Evolutionary conservation across 2,888 invertebrate species (phyloP).

Genomic region (Stegophylla sp.): DNA sequence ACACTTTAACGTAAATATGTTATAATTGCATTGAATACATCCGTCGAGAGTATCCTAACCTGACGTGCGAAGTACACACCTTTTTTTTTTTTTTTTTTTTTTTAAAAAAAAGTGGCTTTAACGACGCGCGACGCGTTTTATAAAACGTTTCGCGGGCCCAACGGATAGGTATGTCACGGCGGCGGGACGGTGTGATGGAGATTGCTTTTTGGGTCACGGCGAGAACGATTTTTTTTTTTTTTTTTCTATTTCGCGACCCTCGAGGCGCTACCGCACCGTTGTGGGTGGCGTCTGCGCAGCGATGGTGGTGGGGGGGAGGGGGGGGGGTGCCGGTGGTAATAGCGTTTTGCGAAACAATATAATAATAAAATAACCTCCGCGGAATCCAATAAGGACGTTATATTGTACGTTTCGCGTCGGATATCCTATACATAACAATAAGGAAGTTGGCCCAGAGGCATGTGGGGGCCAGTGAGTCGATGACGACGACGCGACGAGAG

Average conservation of each 20-base stretch:
- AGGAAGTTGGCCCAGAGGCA: slow-evolving; percentile 48
- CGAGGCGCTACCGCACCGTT: neutral
- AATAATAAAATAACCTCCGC: slow-evolving; percentile 24
- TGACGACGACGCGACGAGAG: neutral
- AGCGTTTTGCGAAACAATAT: slow-evolving; percentile 35
- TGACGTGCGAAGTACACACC: too few relatives aligned
- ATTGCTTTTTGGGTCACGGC: slow-evolving; percentile 27
- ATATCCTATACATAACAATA: slow-evolving; percentile 58
- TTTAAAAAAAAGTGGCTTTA: too few relatives aligned
- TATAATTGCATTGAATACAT: too few relatives aligned
- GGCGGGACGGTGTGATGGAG: slow-evolving; percentile 1
- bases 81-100: too few relatives aligned
- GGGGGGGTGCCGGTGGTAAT: slow-evolving; percentile 11
- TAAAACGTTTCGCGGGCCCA: too few relatives aligned
- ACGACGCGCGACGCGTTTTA: too few relatives aligned
- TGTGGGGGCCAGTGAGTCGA: neutral
- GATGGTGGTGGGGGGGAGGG: too few relatives aligned
- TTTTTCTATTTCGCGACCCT: neutral
- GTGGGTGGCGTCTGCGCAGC: neutral
- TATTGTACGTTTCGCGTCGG: neutral
- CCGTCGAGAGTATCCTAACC: too few relatives aligned
- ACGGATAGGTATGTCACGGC: too few relatives aligned
- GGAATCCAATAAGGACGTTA: slow-evolving; percentile 48
- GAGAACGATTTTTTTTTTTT: slow-evolving; percentile 5
- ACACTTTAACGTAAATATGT: too few relatives aligned